Base-by-base conservation (phyloP, 1,140 invertebrate species). In the Diprion similis region DNA sequence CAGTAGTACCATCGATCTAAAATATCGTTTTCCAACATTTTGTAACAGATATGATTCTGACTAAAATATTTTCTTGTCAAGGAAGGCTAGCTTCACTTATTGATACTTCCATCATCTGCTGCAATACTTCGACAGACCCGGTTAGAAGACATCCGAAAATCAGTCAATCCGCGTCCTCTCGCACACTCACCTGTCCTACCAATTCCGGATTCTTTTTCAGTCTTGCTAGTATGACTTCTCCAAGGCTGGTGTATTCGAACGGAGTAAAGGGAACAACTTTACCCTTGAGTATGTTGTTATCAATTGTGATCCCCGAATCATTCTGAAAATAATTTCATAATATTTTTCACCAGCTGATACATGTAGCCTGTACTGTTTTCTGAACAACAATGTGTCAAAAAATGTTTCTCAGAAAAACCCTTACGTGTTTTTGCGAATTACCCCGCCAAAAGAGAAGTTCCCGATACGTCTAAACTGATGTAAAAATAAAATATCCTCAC, bases 1-100 rank as follows among this genome's bases (percentile, higher is more conserved):
- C 86, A 13, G 86, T 89, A 71, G 88, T 80, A 4, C 83, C 83
- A 81, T 91, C 86, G 68, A 91, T 82, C 90, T 90, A 71, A 65
- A 75, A 86, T 77, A 71, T 72, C 72, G 64, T 11, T 37, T 37
- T 37, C 2, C 24, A 37, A 37, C 24, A 37, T 37, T 4, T 37
- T 37, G 6, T 37, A 37, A 37, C 3, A 59, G n/a, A 6, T 15
- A 15, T 13, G 11, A 8, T 59, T 59, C 9, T 6, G 51, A 37
- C 1, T 37, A 17, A 59, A 17, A 6, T 15, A 13, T 59, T 4
- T 17, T 15, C 4, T 59, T 9, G 11, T 10, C 6, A 15, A 8
- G 3, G 51, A 17, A 15, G 0, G n/a, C 51, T 13, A 8, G n/a
- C 11, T 59, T 59, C 51, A 59, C 4, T 17, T 17, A 59, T 59